Evolutionary conservation across 2,888 invertebrate genomes (phyloP).

Genomic region (Sesia apiformis): DNA sequence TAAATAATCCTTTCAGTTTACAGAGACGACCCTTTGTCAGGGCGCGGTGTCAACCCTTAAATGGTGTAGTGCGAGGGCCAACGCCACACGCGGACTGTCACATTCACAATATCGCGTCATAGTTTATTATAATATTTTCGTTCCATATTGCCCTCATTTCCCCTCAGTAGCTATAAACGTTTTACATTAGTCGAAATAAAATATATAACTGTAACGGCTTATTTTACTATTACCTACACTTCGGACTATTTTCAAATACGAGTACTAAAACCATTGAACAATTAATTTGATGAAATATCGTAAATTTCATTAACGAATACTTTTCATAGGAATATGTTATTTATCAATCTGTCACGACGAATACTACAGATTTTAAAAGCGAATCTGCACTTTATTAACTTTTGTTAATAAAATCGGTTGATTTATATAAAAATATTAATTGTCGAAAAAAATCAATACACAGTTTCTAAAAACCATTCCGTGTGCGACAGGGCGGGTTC

Average conservation of each 20-base stretch:
- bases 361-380: too few species aligned
- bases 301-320: too few species aligned
- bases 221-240: too few species aligned
- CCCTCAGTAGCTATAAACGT: slow-evolving; percentile 22
- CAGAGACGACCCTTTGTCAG: slow-evolving; percentile 56
- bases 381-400: too few species aligned
- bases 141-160: slow-evolving; percentile 52
- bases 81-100: slow-evolving; percentile 66
- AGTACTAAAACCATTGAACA: too few species aligned
- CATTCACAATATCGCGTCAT: slow-evolving; percentile 65
- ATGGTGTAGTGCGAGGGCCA: slow-evolving; percentile 37
- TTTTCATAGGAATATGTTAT: too few species aligned
- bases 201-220: too few species aligned
- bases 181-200: slow-evolving; percentile 15
- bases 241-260: too few species aligned
- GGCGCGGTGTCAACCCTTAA: slow-evolving; percentile 51
- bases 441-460: neutral
- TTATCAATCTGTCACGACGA: too few species aligned
- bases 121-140: slow-evolving; percentile 70
- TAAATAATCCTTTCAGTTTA: slow-evolving; percentile 61
- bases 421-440: too few species aligned
- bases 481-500: slow-evolving; percentile 11
- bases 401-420: too few species aligned
- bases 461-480: slow-evolving; percentile 10
- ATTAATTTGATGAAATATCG: too few species aligned